These are phyloP conservation scores for Vidua chalybeata DNA, from an alignment of 2,113 vertebrate species.

Conservation along the genomic window DNA sequence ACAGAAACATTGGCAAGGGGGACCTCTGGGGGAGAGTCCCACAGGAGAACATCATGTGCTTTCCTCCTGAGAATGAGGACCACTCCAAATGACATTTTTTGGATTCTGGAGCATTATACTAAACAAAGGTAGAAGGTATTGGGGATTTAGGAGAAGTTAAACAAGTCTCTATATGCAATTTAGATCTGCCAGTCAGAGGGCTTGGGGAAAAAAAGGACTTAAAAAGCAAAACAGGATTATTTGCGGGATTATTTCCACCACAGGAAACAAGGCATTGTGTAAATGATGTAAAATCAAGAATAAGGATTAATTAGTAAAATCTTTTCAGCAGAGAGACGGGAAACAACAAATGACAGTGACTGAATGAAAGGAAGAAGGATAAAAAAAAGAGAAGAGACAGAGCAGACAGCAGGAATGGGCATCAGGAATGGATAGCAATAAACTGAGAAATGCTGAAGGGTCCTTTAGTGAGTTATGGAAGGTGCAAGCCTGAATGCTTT, in stretches of 20 bases:
- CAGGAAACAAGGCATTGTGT: neutral
- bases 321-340: neutral
- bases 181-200: neutral
- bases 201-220: neutral
- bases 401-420: neutral
- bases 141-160: neutral
- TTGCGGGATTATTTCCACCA: neutral
- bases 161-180: neutral
- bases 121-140: neutral
- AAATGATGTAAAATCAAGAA: neutral
- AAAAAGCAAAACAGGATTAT: neutral
- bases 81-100: neutral
- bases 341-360: neutral
- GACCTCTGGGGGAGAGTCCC: neutral
- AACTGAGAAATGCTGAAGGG: fast-evolving
- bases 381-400: neutral
- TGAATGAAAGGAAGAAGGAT: neutral
- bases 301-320: neutral
- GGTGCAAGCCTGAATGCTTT: neutral
- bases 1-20: neutral
- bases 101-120: neutral
- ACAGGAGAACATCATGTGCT: neutral
- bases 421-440: neutral
- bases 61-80: neutral
- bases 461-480: neutral